Base-by-base conservation (phyloP, 1,140 invertebrate genomes). In the Druon quercuslanigerum region DNA sequence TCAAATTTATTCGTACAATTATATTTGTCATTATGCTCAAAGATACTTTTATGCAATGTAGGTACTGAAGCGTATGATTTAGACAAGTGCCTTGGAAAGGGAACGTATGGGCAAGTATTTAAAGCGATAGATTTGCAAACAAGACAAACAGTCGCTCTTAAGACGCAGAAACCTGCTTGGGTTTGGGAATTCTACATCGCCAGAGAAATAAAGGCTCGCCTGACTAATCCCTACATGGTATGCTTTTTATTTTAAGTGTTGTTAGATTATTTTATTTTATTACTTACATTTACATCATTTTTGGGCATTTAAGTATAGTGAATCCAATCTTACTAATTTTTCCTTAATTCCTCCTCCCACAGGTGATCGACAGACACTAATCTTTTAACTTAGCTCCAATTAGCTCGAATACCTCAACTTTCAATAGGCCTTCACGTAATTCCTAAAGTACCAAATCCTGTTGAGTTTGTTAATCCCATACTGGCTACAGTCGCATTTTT, bases 141-240 rank as follows among this genome's bases (percentile, higher is more conserved):
- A 12, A 93, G 93, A 81, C 93, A 92, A 78, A 92, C 92, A 2
- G 94, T 95, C 72, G 95, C 95, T 9, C 89, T 95, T 14, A 96
- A 96, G 88, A 94, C 95, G 84, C 95, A 96, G 89, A 95, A 94
- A 81, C 95, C 95, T 4, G 93, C 94, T 50, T 95, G 95, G 86
- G 93, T 94, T 76, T 96, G 96, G 96, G 96, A 96, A 88, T 96
- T 93, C 87, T 96, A 96, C 85, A 95, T 96, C 80, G 94, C 94
- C 79, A 92, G 95, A 83, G 96, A 96, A 90, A 93, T 96, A 79
- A 94, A 95, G 84, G 88, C 92, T 51, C 93, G 96, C 74, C 90
- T 96, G 76, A 93, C 93, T 66, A 93, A 94, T 90, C 93, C 94
- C 17, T 92, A 94, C 86, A 93, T 95, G 94, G 93, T 95, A 93